These are phyloP conservation scores for Siniperca knerii DNA, from an alignment of 2,113 vertebrate genomes.

Conservation along the genomic window DNA sequence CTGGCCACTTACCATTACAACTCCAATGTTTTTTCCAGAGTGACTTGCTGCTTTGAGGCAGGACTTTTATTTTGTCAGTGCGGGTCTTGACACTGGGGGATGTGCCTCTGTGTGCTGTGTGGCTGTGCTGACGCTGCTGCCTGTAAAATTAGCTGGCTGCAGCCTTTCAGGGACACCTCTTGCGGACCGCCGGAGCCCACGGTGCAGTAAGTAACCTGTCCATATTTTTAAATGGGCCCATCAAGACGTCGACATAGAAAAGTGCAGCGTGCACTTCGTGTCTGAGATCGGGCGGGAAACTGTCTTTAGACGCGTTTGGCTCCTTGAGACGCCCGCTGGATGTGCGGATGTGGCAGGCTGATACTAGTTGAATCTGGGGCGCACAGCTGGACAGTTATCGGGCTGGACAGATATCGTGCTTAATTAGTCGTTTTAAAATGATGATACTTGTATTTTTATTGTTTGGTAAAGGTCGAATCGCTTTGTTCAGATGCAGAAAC, in stretches of 20 bases:
- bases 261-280: not conserved
- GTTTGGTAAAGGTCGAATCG: not conserved
- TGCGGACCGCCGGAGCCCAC: conserved; percentile 72
- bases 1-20: rapidly evolving
- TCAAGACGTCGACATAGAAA: not conserved
- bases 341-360: conserved; percentile 79
- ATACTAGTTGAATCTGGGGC: conserved; percentile 78
- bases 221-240: not conserved
- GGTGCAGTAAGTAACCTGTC: conserved; percentile 78
- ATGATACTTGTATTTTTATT: not conserved
- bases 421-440: conserved; percentile 9
- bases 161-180: conserved; percentile 73
- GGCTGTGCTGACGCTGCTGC: conserved; percentile 63
- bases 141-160: conserved; percentile 74
- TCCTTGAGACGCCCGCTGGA: conserved; percentile 35
- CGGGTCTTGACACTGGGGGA: not conserved
- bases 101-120: not conserved
- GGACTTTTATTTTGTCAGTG: conserved; percentile 68
- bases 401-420: conserved; percentile 46
- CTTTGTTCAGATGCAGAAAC: conserved; percentile 13
- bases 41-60: rapidly evolving
- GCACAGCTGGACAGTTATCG: conserved; percentile 72
- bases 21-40: not conserved
- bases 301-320: conserved; percentile 10
- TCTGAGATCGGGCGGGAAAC: not conserved